Base-by-base conservation (phyloP, 2,888 invertebrate species). In the Drosophila ochracea region DNA sequence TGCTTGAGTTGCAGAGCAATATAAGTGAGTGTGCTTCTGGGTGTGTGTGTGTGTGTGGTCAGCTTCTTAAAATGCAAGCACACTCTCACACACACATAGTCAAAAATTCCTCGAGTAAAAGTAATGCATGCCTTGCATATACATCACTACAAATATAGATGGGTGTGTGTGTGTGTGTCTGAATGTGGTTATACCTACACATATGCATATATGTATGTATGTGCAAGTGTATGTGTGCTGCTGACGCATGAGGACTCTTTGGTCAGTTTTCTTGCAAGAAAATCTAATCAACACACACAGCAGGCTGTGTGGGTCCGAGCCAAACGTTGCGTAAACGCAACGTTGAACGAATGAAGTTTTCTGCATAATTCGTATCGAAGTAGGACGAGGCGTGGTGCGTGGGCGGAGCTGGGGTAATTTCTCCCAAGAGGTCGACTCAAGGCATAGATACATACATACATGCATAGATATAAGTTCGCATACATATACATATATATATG, bases 261-360 rank as follows among this genome's bases (percentile, higher is more conserved):
- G 87, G 90, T 91, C 88, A 91, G 87, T 90, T 88, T 91, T 91
- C 87, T 88, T 88, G 77, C 90, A 88, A 88, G 87, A 91, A 86
- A 88, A 88, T 86, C 85, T 86, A 86, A 86, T 86, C 86, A 86
- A 89, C 85, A 89, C 86, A 89, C 89, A 76, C 72, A 77, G 62
- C 73, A 66, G 60, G 33, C 61, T 60, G 47, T 60, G 67, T 52
- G 67, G 39, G 65, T 68, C 33, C 60, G 21, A 54, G 50, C 70
- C 67, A 59, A 69, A 65, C 62, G 87, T 86, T 86, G 83, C 85
- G 85, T 86, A 86, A 83, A 86, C 86, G 89, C 84, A 81, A 76
- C 66, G 82, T 60, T 62, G 61, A 71, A 76, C 82, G 88, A 75
- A 68, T 83, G 80, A 78, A 86, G 84, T 80, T 82, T 88, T 84